Conservation (phyloP, 2,113 vertebrate genomes). For the Eulacestoma nigropectus region DNA sequence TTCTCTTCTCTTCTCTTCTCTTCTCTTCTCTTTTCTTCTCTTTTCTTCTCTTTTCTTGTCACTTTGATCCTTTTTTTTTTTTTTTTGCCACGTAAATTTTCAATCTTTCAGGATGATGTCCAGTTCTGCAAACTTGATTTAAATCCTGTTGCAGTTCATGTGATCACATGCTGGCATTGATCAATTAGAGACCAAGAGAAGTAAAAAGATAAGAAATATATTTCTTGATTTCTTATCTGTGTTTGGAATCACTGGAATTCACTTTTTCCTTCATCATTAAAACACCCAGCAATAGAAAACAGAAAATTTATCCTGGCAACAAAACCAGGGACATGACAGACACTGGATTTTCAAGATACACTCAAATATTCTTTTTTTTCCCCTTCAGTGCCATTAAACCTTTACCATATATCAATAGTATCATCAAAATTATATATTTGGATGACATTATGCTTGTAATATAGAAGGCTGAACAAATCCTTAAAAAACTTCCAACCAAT, state of each 20-base stretch:
- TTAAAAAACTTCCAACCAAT: background rate
- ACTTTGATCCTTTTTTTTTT: background rate
- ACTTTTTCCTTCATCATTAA: background rate
- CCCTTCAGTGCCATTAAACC: background rate
- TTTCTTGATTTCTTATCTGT: background rate
- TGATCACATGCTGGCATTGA: background rate
- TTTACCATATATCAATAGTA: background rate
- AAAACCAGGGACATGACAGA: background rate
- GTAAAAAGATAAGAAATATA: background rate
- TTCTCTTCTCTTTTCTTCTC: no score
- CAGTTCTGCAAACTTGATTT: background rate
- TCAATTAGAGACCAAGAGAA: background rate
- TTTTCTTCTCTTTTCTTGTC: background rate
- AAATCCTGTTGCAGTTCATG: background rate
- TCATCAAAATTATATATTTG: background rate
- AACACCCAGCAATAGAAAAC: background rate
- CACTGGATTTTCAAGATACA: background rate
- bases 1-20: background rate
- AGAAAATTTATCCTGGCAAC: background rate
- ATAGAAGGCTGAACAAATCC: background rate
- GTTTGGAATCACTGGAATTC: background rate
- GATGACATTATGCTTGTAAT: background rate
- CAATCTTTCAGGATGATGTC: background rate
- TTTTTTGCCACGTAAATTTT: background rate
- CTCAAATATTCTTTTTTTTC: background rate